These are phyloP conservation scores for Sebastes hubbsi DNA, from an alignment of 2,797 vertebrate species.

Conservation along the genomic window DNA sequence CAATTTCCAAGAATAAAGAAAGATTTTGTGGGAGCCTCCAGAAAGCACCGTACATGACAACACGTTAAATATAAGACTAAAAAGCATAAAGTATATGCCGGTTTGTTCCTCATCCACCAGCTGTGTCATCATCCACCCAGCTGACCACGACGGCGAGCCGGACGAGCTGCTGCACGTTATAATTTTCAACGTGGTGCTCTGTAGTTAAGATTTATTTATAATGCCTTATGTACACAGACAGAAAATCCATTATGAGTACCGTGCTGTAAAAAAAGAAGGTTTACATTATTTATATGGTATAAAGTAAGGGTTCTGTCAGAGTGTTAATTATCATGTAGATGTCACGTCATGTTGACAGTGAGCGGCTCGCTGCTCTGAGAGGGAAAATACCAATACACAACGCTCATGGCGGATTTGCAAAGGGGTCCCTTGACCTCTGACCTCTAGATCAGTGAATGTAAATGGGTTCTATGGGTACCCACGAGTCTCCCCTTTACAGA, in stretches of 20 bases:
- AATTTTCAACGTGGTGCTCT: slow-evolving; percentile 73
- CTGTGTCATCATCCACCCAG: slow-evolving; percentile 37
- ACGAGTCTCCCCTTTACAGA: no score
- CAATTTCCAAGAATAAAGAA: neutral
- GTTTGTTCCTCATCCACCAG: slow-evolving; percentile 32
- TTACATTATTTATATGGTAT: slow-evolving; percentile 37
- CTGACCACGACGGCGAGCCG: slow-evolving; percentile 58
- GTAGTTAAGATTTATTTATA: slow-evolving; percentile 83
- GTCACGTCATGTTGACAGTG: neutral
- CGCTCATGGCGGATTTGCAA: no score
- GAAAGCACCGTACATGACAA: neutral
- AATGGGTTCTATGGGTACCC: no score
- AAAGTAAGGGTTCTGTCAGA: slow-evolving; percentile 28
- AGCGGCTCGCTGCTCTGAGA: neutral
- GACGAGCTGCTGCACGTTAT: slow-evolving; percentile 60
- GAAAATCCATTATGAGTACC: slow-evolving; percentile 60
- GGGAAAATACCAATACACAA: neutral
- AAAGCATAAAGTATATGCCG: slow-evolving; percentile 22
- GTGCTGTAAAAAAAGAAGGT: slow-evolving; percentile 24
- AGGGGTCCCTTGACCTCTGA: no score
- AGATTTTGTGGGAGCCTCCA: neutral
- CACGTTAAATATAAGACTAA: neutral
- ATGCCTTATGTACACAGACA: slow-evolving; percentile 67
- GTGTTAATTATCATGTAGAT: slow-evolving; percentile 4
- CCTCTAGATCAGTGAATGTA: no score